Percentiles rank a stretch among this genome's conserved stretches.
phyloP scores from a whole-genome alignment of 2,797 vertebrate genomes.

The Channallabes apus region DNA sequence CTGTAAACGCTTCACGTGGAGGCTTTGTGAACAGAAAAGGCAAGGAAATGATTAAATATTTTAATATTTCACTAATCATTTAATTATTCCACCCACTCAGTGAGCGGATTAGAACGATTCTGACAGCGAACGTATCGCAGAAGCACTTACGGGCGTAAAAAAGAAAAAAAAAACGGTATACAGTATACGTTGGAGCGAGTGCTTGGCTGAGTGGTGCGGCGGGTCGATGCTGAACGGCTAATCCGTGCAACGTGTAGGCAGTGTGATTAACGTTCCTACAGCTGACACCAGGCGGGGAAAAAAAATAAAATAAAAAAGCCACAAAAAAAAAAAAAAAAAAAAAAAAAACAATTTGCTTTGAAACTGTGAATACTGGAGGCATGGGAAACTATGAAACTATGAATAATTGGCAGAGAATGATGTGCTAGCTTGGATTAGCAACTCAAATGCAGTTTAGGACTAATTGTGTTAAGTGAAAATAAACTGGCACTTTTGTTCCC shows the following conservation, averaged over 20 bases:
- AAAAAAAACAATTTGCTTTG: conserved; percentile 71
- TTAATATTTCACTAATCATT: conserved; percentile 81
- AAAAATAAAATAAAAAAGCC: conserved; percentile 12
- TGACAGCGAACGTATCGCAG: conserved; percentile 57
- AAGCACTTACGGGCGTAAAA: conserved; percentile 70
- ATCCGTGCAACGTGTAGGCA: conserved; percentile 81
- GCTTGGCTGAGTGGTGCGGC: conserved; percentile 72
- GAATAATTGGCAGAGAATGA: conserved; percentile 80
- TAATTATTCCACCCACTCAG: conserved; percentile 78
- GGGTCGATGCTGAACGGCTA: conserved; percentile 75
- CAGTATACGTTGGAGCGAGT: conserved; percentile 61
- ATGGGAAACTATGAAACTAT: conserved; percentile 72
- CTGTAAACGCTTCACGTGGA: conserved; percentile 68
- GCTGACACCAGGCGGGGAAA: conserved; percentile 43
- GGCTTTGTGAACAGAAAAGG: conserved; percentile 67
- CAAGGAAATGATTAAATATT: conserved; percentile 76
- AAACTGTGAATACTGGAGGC: conserved; percentile 77
- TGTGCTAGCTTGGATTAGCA: conserved; percentile 72
- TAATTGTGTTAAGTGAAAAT: conserved; percentile 85
- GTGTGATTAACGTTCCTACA: conserved; percentile 79
- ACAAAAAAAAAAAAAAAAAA: conserved; percentile 6
- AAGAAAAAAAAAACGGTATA: conserved; percentile 71
- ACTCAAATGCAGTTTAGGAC: conserved; percentile 79
- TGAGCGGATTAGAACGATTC: conserved; percentile 72
- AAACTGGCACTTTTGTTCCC: conserved; percentile 79